Conservation (phyloP, 1,140 invertebrate species). For the Nasonia vitripennis region DNA sequence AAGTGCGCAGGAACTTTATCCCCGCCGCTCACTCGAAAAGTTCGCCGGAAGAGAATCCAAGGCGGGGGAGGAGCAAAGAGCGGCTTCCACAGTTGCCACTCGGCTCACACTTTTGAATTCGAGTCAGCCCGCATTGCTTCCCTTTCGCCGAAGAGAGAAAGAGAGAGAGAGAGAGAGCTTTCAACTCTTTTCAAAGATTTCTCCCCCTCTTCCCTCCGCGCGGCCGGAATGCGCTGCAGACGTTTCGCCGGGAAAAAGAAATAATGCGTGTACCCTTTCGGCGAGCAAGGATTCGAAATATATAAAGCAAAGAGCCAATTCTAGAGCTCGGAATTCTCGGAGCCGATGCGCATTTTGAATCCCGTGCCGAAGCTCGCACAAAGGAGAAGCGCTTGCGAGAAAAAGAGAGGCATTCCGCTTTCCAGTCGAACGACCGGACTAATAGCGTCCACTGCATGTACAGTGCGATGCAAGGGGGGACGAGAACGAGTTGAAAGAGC, state of each 20-base stretch:
- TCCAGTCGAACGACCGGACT: constrained; percentile 28
- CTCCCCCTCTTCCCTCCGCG: not conserved
- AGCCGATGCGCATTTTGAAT: no score
- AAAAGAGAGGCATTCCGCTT: not conserved
- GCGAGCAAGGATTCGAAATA: not conserved
- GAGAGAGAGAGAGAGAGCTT: not conserved
- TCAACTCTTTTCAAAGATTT: constrained; percentile 4
- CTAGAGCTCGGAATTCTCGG: no score
- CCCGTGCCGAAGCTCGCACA: not conserved
- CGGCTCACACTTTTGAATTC: not conserved
- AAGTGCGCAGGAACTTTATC: not conserved
- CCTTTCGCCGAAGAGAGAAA: not conserved
- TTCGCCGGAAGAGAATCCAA: not conserved
- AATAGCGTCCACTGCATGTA: constrained; percentile 33
- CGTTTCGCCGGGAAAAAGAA: not conserved
- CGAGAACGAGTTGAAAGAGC: not conserved
- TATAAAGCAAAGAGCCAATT: not conserved
- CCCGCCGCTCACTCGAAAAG: not conserved
- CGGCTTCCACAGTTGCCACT: not conserved
- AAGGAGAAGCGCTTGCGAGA: not conserved
- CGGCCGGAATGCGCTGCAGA: not conserved
- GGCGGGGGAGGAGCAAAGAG: not conserved
- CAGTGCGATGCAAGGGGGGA: not conserved
- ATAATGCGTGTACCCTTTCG: not conserved
- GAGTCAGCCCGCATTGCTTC: not conserved